Conservation (phyloP, 1,140 invertebrate genomes). For the Atta texana region DNA sequence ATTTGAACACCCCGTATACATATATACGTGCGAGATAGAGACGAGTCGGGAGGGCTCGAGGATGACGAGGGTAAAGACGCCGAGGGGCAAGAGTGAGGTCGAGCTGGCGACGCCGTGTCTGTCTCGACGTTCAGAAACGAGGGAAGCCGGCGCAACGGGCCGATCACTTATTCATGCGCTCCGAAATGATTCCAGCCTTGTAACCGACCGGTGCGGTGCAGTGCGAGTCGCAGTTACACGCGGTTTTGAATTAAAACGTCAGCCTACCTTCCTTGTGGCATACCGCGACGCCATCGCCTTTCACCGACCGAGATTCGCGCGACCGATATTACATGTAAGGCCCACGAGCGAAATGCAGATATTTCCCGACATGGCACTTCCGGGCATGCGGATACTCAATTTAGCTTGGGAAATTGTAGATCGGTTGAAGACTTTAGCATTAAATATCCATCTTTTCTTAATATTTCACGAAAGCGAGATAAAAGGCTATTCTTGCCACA, state of each 20-base stretch:
- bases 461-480: background rate
- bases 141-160: slow-evolving; percentile 68
- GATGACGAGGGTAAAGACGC: slow-evolving; percentile 29
- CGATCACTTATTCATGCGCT: slow-evolving; percentile 82
- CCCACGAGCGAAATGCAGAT: background rate
- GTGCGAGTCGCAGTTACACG: slow-evolving; percentile 34
- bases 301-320: slow-evolving; percentile 61
- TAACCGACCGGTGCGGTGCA: slow-evolving; percentile 24
- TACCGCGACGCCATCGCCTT: slow-evolving; percentile 37
- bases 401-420: background rate
- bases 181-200: slow-evolving; percentile 81
- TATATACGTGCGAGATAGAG: background rate
- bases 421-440: background rate
- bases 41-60: slow-evolving; percentile 2
- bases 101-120: slow-evolving; percentile 77
- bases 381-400: background rate
- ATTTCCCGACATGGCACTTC: slow-evolving; percentile 32
- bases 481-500: background rate
- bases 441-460: background rate
- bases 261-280: slow-evolving; percentile 50
- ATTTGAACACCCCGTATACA: slow-evolving; percentile 39
- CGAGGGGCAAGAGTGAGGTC: slow-evolving; percentile 61
- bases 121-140: slow-evolving; percentile 68
- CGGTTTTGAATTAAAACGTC: slow-evolving; percentile 71
- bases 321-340: slow-evolving; percentile 47